Percentiles rank a stretch among this genome's conserved stretches.
Conservation (phyloP, 2,113 vertebrate species). For the Mugil cephalus region DNA sequence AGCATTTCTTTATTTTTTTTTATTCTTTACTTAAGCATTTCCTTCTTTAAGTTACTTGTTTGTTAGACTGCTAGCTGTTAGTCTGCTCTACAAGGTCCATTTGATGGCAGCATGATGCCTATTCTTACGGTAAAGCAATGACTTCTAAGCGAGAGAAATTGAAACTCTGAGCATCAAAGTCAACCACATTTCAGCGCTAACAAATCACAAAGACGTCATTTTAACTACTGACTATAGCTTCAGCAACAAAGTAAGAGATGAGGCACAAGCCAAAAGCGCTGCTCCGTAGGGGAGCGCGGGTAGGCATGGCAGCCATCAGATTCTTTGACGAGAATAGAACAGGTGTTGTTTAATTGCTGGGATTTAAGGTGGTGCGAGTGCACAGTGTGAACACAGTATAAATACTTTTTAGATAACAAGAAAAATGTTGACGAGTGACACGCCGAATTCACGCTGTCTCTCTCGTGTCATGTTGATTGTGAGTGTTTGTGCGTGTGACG, state of each 20-base stretch:
- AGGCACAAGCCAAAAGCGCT: slow-evolving; percentile 24
- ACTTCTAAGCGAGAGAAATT: not conserved
- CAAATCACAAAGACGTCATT: slow-evolving; percentile 8
- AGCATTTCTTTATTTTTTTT: too few relatives aligned
- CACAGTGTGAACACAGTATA: slow-evolving; percentile 51
- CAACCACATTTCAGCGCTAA: not conserved
- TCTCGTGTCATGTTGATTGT: slow-evolving; percentile 9
- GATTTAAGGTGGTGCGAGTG: slow-evolving; percentile 49
- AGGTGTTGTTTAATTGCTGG: slow-evolving; percentile 67
- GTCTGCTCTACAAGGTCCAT: too few relatives aligned
- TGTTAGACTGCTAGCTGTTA: too few relatives aligned
- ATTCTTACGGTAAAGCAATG: too few relatives aligned
- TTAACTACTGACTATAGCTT: slow-evolving; percentile 12
- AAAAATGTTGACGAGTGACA: slow-evolving; percentile 44
- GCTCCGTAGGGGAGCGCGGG: slow-evolving; percentile 27
- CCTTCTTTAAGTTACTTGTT: too few relatives aligned
- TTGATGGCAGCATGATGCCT: too few relatives aligned
- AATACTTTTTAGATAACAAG: slow-evolving; percentile 60
- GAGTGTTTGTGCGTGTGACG: not conserved
- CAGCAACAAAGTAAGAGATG: slow-evolving; percentile 20
- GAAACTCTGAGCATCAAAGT: not conserved
- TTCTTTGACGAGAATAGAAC: slow-evolving; percentile 49
- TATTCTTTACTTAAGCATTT: too few relatives aligned
- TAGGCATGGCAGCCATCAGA: slow-evolving; percentile 43
- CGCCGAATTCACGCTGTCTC: slow-evolving; percentile 39